Conservation (phyloP, 1,140 invertebrate species). For the Tetramorium alpestre region DNA sequence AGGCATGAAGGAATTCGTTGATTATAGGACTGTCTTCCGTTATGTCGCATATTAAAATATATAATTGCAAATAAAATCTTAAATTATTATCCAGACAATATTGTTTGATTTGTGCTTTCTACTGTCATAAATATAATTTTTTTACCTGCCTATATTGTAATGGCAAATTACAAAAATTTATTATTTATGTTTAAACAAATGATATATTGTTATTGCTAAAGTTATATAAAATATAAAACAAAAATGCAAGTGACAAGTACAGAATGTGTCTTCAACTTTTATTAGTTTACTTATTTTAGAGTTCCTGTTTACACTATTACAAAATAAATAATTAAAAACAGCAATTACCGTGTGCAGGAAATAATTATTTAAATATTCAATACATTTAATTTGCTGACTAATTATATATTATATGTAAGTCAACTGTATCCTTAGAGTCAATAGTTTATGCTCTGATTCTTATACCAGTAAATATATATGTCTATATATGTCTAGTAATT, state of each 20-base stretch:
- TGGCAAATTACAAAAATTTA: not conserved
- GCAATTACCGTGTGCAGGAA: slow-evolving; percentile 19
- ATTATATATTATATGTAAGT: slow-evolving; percentile 31
- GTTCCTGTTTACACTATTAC: not conserved
- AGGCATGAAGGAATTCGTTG: not conserved
- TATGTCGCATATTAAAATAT: not conserved
- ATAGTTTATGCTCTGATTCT: slow-evolving; percentile 21
- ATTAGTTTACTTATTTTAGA: not conserved
- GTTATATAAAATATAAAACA: not conserved
- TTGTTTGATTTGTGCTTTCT: not conserved
- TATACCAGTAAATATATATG: not conserved
- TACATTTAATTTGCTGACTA: slow-evolving; percentile 5
- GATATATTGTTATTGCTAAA: not conserved
- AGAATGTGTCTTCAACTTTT: not conserved
- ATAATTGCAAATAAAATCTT: not conserved
- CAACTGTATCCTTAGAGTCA: slow-evolving; percentile 4
- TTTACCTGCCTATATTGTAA: not conserved
- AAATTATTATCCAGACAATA: not conserved
- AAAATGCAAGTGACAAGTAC: not conserved
- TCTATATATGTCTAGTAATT: not conserved
- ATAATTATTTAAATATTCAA: not conserved
- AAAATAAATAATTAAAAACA: slow-evolving; percentile 32
- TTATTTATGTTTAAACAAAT: not conserved
- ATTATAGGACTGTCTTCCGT: slow-evolving; percentile 6
- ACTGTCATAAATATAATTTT: not conserved